Evolutionary conservation across 2,113 vertebrate species (phyloP), one percentile per base, ranked within the genome.

Genomic region (Notothenia coriiceps): DNA sequence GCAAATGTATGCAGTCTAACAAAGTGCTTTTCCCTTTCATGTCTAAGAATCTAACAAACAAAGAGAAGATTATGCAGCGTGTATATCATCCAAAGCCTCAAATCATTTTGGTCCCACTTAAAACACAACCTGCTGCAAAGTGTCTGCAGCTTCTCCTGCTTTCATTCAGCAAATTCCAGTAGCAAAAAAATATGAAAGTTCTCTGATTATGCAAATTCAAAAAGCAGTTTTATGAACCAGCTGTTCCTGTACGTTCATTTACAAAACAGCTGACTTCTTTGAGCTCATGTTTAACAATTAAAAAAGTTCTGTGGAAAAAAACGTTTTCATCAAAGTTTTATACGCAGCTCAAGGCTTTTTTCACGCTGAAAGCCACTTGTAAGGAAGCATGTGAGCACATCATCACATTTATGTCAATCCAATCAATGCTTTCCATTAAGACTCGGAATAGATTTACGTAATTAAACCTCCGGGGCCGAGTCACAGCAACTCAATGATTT

Each of bases 401-500:
- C 74, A 63, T 81, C 40, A 83, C 77, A 86, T 90, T 82, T 85
- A 79, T 57, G 43, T 76, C 80, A 83, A 18, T 73, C 55, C 62
- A 76, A 74, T 88, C 84, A 75, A 88, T 91, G 83, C 74, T 88
- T 89, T 86, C 75, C 86, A 89, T 93, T 90, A 83, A 84, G 82
- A 81, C 84, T 56, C 85, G 86, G 79, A 79, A 85, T 83, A 78
- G 70, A 90, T 86, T 86, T 80, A 74, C 67, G 67, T 86, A 90
- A 83, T 80, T 89, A 79, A 89, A 90, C 70, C 86, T 84, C 47
- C 47, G 15, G 72, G 89, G 79, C 60, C 70, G 44, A 73, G 33
- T 57, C 70, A 83, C 74, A 40, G 40, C 18, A 8, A 77, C 65
- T 83, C 71, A 51, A 60, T 88, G 55, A 79, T 85, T 90, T 80